These are phyloP conservation scores for Cyanocitta stelleri DNA, from an alignment of 2,113 vertebrate genomes.

Conservation along the genomic window DNA sequence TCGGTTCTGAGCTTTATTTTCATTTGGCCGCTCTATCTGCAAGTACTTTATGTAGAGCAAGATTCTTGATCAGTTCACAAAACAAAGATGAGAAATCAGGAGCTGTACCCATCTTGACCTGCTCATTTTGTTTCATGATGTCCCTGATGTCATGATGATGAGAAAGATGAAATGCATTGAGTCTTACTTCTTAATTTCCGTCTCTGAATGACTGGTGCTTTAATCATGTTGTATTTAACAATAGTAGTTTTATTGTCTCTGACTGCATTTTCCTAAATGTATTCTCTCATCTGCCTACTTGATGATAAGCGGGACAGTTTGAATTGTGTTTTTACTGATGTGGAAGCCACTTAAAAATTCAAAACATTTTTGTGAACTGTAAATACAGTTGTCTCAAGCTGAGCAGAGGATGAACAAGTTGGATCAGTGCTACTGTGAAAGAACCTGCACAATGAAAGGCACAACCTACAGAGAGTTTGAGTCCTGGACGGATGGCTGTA, in stretches of 20 bases:
- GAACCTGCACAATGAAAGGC: conserved; percentile 92
- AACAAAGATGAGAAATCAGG: neutral
- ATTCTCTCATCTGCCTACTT: neutral
- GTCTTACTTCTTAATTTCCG: neutral
- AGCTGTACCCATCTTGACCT: neutral
- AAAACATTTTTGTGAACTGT: conserved; percentile 31
- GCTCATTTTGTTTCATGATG: neutral
- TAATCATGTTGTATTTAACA: neutral
- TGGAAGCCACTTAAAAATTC: neutral
- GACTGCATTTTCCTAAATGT: neutral
- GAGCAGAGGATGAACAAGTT: conserved; percentile 96
- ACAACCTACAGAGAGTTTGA: conserved; percentile 91
- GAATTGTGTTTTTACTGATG: neutral
- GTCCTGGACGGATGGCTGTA: conserved; percentile 95
- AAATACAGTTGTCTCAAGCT: conserved; percentile 87
- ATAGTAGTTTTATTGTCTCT: neutral
- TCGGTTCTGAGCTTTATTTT: neutral
- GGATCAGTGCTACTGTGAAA: conserved; percentile 97
- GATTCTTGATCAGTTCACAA: neutral
- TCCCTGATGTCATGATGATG: neutral
- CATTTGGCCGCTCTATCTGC: neutral
- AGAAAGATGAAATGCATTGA: neutral
- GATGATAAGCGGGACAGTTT: neutral
- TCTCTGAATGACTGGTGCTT: neutral
- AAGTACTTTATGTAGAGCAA: neutral